Base-by-base conservation (phyloP, 2,888 invertebrate genomes). In the Ischnura elegans region DNA sequence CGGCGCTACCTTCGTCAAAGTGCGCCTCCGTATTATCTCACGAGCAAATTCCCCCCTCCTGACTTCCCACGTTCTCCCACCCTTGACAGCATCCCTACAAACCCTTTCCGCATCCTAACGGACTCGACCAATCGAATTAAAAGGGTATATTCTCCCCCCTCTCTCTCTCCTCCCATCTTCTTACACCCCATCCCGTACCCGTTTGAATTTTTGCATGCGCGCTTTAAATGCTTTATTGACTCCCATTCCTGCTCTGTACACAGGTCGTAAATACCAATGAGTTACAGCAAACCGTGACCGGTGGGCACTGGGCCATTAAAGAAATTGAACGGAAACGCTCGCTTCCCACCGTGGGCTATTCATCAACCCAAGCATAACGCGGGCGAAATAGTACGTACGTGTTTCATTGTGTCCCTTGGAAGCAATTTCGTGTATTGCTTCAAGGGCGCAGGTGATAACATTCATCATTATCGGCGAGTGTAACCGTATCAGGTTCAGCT, bases 51-150 rank as follows among this genome's bases (percentile, higher is more conserved):
- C 5, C 8, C 2, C 29, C 29, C 76, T 16, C 76, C 4, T 8
- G 0, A 13, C 36, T 36, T 36, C 1, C 61, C 47, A 21, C 51
- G 36, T 51, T 36, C 8, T 10, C 13, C 51, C 51, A n/a, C n/a
- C n/a, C n/a, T n/a, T 10, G 2, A 51, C 51, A 51, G 51, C 51
- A 51, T 5, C 4, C 46, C 47, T n/a, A 43, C 55, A 61, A n/a
- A 90, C 61, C 90, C 61, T 61, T 61, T 90, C 43, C 90, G 90
- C 90, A 90, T 90, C 61, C 61, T 1, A 87, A 90, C 55, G 36
- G 43, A 43, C 36, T 90, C 61, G 90, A 90, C 61, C 90, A 90
- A 90, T 90, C 61, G 90, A 42, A 61, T 90, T 61, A 61, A 61
- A 61, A 90, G 61, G 87, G 76, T 29, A 36, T 36, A 13, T 6